A percentile compares a stretch with the other conserved stretches of the same genome.
phyloP scores from a whole-genome alignment of 1,140 invertebrate genomes.

The Drosophila melanica region DNA sequence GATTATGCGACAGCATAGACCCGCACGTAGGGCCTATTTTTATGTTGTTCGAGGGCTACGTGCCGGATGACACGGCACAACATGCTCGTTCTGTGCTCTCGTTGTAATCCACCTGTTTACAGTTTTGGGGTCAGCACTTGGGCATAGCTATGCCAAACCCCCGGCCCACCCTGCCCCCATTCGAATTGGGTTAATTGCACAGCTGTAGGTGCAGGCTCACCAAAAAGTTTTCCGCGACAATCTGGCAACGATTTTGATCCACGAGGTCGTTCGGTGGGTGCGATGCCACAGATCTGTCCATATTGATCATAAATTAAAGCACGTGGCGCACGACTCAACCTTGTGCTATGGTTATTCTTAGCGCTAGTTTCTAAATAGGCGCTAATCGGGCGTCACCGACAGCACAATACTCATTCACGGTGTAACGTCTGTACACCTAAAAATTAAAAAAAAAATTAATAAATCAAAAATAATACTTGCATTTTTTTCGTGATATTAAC shows the following conservation, averaged over 20 bases:
- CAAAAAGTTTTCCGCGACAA: slow-evolving; percentile 1
- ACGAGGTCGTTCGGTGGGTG: slow-evolving; percentile 16
- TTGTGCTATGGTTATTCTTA: slow-evolving; percentile 33
- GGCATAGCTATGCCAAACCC: slow-evolving; percentile 15
- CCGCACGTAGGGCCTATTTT: slow-evolving; percentile 61
- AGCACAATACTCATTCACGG: too few relatives aligned
- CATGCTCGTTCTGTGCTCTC: neutral
- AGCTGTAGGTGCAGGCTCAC: neutral
- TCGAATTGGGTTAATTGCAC: slow-evolving; percentile 28
- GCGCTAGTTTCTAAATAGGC: too few relatives aligned
- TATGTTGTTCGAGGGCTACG: slow-evolving; percentile 62
- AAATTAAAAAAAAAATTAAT: too few relatives aligned
- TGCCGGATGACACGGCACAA: slow-evolving; percentile 69
- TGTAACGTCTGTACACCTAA: too few relatives aligned
- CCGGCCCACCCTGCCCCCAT: neutral
- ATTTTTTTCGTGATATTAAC: too few relatives aligned
- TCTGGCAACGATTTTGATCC: slow-evolving; percentile 6
- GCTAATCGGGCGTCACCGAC: too few relatives aligned
- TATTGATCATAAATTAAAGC: slow-evolving; percentile 47
- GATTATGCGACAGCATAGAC: slow-evolving; percentile 21
- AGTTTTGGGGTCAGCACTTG: slow-evolving; percentile 60
- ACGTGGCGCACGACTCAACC: slow-evolving; percentile 63
- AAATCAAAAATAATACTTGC: too few relatives aligned
- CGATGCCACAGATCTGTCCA: slow-evolving; percentile 26
- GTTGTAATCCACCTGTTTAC: slow-evolving; percentile 13